Percentiles rank a stretch among this genome's conserved stretches.
Conservation (phyloP, 2,888 invertebrate genomes). For the Dione vanillae region DNA sequence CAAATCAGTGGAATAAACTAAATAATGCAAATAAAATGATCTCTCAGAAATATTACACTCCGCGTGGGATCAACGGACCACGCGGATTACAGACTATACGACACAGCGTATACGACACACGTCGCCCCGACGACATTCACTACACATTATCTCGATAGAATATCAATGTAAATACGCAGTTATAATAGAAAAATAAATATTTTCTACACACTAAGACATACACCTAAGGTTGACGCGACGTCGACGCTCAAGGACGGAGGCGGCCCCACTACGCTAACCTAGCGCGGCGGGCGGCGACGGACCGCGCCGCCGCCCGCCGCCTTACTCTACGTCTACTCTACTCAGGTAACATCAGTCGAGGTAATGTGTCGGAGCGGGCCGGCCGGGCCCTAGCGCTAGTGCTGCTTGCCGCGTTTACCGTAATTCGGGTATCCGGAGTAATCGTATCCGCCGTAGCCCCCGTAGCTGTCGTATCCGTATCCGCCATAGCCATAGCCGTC, state of each 20-base stretch:
- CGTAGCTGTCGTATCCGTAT: constrained; percentile 90
- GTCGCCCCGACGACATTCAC: constrained; percentile 81
- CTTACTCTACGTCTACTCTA: constrained; percentile 80
- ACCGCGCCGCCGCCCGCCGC: constrained; percentile 50
- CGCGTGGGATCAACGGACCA: constrained; percentile 12
- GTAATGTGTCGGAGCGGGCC: constrained; percentile 82
- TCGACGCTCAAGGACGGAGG: constrained; percentile 81
- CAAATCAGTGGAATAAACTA: constrained; percentile 55
- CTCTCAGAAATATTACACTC: constrained; percentile 59
- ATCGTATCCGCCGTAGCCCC: constrained; percentile 91
- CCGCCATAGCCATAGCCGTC: constrained; percentile 90
- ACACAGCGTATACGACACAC: constrained; percentile 59
- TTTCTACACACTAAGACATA: constrained; percentile 83
- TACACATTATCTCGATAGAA: constrained; percentile 84
- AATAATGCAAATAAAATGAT: constrained; percentile 62
- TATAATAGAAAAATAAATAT: constrained; percentile 83
- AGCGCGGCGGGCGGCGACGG: constrained; percentile 45
- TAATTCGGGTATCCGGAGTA: constrained; percentile 92
- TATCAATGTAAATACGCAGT: constrained; percentile 75
- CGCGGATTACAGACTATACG: neutral
- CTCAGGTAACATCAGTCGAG: constrained; percentile 84
- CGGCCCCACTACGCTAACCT: constrained; percentile 73
- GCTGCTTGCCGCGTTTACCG: constrained; percentile 87
- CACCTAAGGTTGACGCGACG: constrained; percentile 81
- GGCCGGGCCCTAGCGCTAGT: constrained; percentile 72